A percentile compares a stretch with the other conserved stretches of the same genome.
Conservation (phyloP, 2,797 vertebrate species). For the Parotocinclus haroldoi region DNA sequence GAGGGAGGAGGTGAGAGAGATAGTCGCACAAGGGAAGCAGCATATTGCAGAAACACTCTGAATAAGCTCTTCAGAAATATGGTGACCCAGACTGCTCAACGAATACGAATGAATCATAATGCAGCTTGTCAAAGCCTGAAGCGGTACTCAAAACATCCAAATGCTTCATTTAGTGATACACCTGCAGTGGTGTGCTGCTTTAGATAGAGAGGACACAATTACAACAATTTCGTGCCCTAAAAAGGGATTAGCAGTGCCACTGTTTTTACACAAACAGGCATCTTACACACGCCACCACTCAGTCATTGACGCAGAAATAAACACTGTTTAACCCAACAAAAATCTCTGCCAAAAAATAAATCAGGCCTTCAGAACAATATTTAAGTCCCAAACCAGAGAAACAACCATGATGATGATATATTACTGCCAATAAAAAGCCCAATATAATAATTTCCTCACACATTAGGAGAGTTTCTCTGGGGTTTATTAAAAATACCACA, state of each 20-base stretch:
- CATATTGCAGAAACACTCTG: slow-evolving; percentile 20
- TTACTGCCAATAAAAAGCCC: slow-evolving; percentile 12
- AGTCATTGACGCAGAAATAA: slow-evolving; percentile 13
- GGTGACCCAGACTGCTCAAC: slow-evolving; percentile 23
- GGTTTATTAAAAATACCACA: slow-evolving; percentile 10
- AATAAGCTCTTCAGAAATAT: slow-evolving; percentile 31
- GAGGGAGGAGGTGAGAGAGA: slow-evolving; percentile 36
- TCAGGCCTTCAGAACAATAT: not conserved
- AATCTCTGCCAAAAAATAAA: slow-evolving; percentile 1
- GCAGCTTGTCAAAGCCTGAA: slow-evolving; percentile 10
- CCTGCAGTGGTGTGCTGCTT: not conserved
- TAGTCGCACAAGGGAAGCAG: slow-evolving; percentile 6
- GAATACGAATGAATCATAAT: slow-evolving; percentile 16
- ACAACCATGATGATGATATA: not conserved
- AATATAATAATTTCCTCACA: slow-evolving; percentile 10
- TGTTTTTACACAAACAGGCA: not conserved
- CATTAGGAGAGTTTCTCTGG: slow-evolving; percentile 17
- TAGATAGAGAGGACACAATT: not conserved
- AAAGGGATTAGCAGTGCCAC: not conserved
- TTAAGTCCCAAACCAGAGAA: not conserved
- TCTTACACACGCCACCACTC: not conserved
- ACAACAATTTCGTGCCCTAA: not conserved
- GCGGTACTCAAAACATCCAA: slow-evolving; percentile 3
- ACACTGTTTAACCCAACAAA: not conserved
- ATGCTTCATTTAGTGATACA: not conserved